Evolutionary conservation across 1,140 invertebrate species (phyloP).

Genomic region (Neodiprion lecontei): DNA sequence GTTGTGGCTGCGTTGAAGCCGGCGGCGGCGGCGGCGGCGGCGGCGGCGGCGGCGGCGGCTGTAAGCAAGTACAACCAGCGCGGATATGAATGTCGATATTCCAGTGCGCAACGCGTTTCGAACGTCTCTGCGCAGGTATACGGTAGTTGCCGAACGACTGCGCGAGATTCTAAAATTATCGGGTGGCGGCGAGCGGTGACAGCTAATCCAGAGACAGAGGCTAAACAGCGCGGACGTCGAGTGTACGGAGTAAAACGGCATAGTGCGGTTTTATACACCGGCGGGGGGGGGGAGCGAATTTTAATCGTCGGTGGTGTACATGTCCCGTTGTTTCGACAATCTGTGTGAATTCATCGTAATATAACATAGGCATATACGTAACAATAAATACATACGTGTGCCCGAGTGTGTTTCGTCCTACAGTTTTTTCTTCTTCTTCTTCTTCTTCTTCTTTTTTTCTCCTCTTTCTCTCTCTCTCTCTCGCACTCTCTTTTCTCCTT

Average conservation of each 20-base stretch:
- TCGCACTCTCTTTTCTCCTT: no score
- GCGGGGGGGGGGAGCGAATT: background rate
- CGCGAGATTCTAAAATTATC: constrained; percentile 58
- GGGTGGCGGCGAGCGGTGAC: constrained; percentile 30
- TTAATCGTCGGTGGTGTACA: constrained; percentile 14
- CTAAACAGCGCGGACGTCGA: constrained; percentile 21
- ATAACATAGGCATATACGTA: constrained; percentile 46
- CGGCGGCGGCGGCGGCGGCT: background rate
- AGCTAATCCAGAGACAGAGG: constrained; percentile 35
- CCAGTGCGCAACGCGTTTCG: constrained; percentile 53
- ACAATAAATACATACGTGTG: constrained; percentile 28
- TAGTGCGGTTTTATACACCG: constrained; percentile 11
- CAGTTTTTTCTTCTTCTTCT: no score
- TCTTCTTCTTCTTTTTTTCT: no score
- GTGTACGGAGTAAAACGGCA: background rate
- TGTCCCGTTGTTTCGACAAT: constrained; percentile 21
- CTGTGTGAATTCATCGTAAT: constrained; percentile 24
- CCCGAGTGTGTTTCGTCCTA: no score
- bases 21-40: constrained; percentile 6
- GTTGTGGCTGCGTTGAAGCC: background rate
- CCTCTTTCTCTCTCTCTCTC: no score
- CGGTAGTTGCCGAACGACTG: constrained; percentile 39
- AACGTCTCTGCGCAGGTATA: constrained; percentile 43
- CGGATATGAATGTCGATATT: constrained; percentile 51
- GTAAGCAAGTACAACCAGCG: background rate